Evolutionary conservation across 2,888 invertebrate species (phyloP), one percentile per base, ranked within the genome.

Genomic region (Lacanobia oleracea): DNA sequence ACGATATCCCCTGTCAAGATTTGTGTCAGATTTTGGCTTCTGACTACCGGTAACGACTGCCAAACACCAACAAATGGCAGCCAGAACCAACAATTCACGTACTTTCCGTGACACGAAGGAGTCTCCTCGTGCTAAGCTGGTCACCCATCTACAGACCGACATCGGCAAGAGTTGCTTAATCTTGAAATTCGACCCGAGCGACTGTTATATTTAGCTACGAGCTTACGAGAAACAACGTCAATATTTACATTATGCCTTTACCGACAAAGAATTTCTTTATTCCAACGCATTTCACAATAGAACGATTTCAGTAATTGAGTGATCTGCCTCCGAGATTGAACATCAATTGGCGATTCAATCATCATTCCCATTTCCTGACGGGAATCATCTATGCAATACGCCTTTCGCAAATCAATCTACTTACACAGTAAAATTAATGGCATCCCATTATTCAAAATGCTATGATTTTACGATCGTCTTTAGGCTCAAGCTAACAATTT

Each of bases 341-440:
- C 75, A 66, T 66, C 78, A 88, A 86, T 83, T 82, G 85, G 59
- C 53, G 45, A 66, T 84, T 82, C 81, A 81, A 81, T 82, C 75
- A 79, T 73, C 66, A 79, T 82, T 78, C 66, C 60, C 68, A 81
- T 83, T 87, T 78, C 80, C 82, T 65, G 53, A 18, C 45, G 48
- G 33, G 56, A 67, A 82, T 82, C 75, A 80, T 79, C 72, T 63
- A 59, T 76, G 63, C 77, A 84, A 79, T 77, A 76, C 51, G 68
- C 21, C 48, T 77, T 76, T 76, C 51, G 71, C 72, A 67, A 84
- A 78, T 80, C 79, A 77, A 81, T 83, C 68, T 74, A 69, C 62
- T 77, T 72, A 77, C 67, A 18, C 57, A 54, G 61, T 63, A 66
- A 81, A 72, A 67, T 77, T 85, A 83, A 85, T 83, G 71, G 43